Conservation (phyloP, 2,888 invertebrate genomes). For the Acronicta alni region DNA sequence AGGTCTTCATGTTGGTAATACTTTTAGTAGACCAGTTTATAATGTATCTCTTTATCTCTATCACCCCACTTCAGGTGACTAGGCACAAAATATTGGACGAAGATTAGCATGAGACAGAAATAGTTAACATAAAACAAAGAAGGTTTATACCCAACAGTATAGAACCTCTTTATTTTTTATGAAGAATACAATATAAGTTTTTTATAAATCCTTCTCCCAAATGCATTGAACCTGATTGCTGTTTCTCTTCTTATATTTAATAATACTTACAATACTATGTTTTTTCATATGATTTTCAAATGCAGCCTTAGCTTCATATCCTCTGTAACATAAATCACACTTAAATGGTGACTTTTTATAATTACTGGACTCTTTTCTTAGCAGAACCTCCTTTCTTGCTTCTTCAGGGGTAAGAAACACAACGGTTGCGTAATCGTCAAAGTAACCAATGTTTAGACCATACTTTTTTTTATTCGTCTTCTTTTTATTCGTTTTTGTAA, state of each 20-base stretch:
- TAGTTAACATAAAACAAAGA: too few relatives aligned
- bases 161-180: too few relatives aligned
- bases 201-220: too few relatives aligned
- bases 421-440: slow-evolving; percentile 64
- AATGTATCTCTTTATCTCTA: too few relatives aligned
- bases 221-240: too few relatives aligned
- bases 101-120: too few relatives aligned
- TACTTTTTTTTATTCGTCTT: slow-evolving; percentile 23
- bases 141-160: too few relatives aligned
- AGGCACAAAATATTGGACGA: too few relatives aligned
- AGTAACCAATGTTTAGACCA: slow-evolving; percentile 46
- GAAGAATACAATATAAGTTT: too few relatives aligned
- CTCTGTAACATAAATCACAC: slow-evolving; percentile 67
- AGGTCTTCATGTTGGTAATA: too few relatives aligned
- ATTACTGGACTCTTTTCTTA: slow-evolving; percentile 66
- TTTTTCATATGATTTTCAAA: slow-evolving; percentile 68
- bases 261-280: slow-evolving; percentile 61
- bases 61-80: too few relatives aligned
- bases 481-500: slow-evolving; percentile 7
- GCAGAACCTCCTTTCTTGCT: slow-evolving; percentile 61
- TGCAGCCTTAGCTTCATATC: slow-evolving; percentile 59
- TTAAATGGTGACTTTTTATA: slow-evolving; percentile 63
- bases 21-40: too few relatives aligned
- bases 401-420: slow-evolving; percentile 61
- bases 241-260: neutral